Percentiles rank a stretch among this genome's conserved stretches.
These are phyloP conservation scores for Agrochola litura DNA, from an alignment of 2,888 invertebrate genomes.

Conservation along the genomic window DNA sequence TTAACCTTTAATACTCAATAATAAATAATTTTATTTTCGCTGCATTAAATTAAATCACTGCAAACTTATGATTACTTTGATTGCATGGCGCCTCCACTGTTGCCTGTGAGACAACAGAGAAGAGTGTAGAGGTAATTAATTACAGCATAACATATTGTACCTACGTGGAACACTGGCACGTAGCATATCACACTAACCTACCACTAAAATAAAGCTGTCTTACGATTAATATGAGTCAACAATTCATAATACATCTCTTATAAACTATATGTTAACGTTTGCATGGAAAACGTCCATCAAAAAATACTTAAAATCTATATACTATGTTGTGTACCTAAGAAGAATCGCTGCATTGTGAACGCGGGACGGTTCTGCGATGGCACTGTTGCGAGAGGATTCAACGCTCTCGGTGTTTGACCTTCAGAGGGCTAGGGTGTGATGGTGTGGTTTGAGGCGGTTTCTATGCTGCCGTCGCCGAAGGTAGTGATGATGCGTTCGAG, in stretches of 20 bases:
- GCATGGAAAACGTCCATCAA: constrained; percentile 70
- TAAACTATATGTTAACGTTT: constrained; percentile 69
- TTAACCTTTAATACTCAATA: constrained; percentile 31
- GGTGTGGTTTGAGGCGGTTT: constrained; percentile 29
- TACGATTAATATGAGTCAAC: constrained; percentile 64
- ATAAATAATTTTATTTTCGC: constrained; percentile 32
- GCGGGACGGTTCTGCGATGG: constrained; percentile 72
- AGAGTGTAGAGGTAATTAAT: constrained; percentile 35
- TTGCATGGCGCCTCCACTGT: constrained; percentile 38
- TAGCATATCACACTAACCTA: constrained; percentile 49
- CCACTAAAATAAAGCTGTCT: constrained; percentile 65
- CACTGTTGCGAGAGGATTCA: constrained; percentile 66
- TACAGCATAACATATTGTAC: constrained; percentile 30
- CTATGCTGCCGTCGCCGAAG: constrained; percentile 75
- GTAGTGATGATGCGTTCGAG: constrained; percentile 91
- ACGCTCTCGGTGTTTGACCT: constrained; percentile 34
- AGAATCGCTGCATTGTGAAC: constrained; percentile 70
- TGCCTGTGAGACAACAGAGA: constrained; percentile 9
- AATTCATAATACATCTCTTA: constrained; percentile 67
- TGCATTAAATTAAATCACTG: constrained; percentile 38
- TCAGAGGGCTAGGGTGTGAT: constrained; percentile 29
- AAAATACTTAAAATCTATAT: constrained; percentile 65
- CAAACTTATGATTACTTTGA: constrained; percentile 37
- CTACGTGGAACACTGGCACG: constrained; percentile 25
- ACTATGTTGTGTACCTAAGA: constrained; percentile 62